These are phyloP conservation scores for Ctenomys sociabilis DNA, from an alignment of 2,113 vertebrate species.

Conservation along the genomic window DNA sequence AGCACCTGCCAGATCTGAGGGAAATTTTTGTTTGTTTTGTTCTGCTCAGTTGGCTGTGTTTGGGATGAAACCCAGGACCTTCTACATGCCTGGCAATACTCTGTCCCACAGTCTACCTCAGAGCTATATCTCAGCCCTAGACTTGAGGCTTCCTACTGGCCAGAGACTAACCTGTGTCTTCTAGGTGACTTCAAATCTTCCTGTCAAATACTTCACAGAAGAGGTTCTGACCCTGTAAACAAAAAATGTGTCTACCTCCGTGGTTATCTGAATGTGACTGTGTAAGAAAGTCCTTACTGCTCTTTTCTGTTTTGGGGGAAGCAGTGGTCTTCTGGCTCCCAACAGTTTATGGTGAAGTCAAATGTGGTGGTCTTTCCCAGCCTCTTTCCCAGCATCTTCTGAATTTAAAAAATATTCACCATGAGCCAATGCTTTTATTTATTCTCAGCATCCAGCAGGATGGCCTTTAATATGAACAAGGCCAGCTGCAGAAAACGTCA, in stretches of 20 bases:
- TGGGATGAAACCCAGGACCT: not conserved
- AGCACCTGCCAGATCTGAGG: not conserved
- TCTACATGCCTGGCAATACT: not conserved
- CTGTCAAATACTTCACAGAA: not conserved
- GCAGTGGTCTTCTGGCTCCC: not conserved
- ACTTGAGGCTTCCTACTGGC: not conserved
- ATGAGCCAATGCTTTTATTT: not conserved
- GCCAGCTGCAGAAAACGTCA: slow-evolving; percentile 51
- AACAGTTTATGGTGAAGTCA: slow-evolving; percentile 9
- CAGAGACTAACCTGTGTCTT: not conserved
- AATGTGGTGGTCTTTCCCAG: not conserved
- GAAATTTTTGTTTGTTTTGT: not conserved
- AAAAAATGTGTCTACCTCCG: not conserved
- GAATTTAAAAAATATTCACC: slow-evolving; percentile 48
- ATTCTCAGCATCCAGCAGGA: slow-evolving; percentile 35
- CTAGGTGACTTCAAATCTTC: not conserved
- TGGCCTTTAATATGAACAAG: slow-evolving; percentile 27
- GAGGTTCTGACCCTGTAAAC: not conserved
- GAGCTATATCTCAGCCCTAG: not conserved
- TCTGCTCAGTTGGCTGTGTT: not conserved
- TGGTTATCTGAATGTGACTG: slow-evolving; percentile 54
- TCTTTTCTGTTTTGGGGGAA: not conserved
- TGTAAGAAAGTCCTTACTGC: not conserved
- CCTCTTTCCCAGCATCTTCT: slow-evolving; percentile 13
- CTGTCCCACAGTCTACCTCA: not conserved